phyloP scores from a whole-genome alignment of 2,797 vertebrate genomes.

The Tenualosa thibaudeaui region DNA sequence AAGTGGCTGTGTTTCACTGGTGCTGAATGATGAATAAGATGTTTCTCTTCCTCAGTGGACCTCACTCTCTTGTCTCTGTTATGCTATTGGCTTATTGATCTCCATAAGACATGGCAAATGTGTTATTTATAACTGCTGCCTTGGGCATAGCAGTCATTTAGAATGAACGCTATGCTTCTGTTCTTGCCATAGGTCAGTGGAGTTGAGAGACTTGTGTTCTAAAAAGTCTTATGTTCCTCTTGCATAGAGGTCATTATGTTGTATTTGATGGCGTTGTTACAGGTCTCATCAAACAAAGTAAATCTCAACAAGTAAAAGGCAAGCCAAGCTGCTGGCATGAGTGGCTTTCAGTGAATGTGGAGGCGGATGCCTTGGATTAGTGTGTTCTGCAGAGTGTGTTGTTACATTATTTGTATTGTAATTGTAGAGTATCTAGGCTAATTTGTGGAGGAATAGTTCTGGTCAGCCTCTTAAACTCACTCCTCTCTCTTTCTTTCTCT shows the following conservation, averaged over 20 bases:
- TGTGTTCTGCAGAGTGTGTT: background rate
- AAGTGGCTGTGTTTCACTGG: background rate
- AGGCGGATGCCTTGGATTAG: background rate
- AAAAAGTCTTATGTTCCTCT: background rate
- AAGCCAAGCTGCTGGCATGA: background rate
- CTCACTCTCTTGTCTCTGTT: conserved; percentile 11
- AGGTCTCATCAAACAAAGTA: background rate
- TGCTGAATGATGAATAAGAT: background rate
- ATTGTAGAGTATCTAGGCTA: background rate
- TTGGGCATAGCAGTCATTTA: background rate
- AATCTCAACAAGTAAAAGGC: background rate
- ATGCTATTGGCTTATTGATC: background rate
- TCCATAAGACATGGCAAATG: conserved; percentile 3
- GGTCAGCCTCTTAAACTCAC: background rate
- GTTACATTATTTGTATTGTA: background rate
- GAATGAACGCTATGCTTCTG: background rate
- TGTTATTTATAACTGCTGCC: background rate
- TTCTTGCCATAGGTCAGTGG: background rate
- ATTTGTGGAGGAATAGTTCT: no score
- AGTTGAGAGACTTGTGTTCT: background rate
- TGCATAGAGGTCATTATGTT: background rate
- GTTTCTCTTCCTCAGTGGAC: background rate
- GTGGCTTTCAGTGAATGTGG: background rate
- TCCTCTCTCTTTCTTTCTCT: background rate
- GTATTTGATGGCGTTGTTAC: background rate